Conservation (phyloP, 2,797 vertebrate genomes). For the Protosalanx chinensis region DNA sequence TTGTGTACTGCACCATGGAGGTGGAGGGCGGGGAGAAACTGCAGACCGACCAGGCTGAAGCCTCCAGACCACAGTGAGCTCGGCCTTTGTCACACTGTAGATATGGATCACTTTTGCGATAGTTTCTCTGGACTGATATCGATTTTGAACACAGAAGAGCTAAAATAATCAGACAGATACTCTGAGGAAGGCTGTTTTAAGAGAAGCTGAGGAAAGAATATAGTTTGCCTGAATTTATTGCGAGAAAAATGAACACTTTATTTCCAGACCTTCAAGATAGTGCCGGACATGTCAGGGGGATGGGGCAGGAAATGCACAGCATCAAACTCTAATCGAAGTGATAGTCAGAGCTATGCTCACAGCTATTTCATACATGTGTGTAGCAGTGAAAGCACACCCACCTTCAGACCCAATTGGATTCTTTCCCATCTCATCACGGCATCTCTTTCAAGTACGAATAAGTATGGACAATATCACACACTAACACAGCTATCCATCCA, state of each 20-base stretch:
- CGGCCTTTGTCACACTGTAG: not conserved
- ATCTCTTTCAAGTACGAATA: not conserved
- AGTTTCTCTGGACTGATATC: no score
- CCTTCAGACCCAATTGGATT: not conserved
- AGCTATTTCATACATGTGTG: not conserved
- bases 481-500: not conserved
- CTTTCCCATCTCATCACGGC: not conserved
- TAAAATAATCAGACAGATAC: no score
- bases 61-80: slow-evolving; percentile 93
- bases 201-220: no score
- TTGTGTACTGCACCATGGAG: slow-evolving; percentile 99
- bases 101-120: no score
- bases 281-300: not conserved
- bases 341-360: not conserved
- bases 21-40: slow-evolving; percentile 96
- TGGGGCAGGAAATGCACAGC: not conserved
- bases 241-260: no score
- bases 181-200: no score
- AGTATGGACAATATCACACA: not conserved
- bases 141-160: no score
- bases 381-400: not conserved
- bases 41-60: slow-evolving; percentile 96
- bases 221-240: no score
- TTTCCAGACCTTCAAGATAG: not conserved
- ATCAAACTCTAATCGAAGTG: not conserved